Percentiles rank a stretch among this genome's conserved stretches.
Evolutionary conservation across 2,797 vertebrate species (phyloP).

Genomic region (Danionella dracula): DNA sequence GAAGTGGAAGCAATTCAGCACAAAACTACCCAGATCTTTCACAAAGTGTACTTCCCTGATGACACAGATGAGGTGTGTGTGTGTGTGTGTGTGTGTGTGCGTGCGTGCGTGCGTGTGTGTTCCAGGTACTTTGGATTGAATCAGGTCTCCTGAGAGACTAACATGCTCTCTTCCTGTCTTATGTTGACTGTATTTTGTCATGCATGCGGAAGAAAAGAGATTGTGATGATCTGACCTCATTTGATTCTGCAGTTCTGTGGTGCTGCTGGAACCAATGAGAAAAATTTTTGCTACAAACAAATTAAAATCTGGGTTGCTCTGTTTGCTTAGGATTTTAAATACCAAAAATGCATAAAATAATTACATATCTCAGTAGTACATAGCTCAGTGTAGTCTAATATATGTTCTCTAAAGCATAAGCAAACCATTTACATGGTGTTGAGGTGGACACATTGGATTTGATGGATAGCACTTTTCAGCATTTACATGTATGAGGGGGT

Average conservation of each 20-base stretch:
- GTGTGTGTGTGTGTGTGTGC: slow-evolving; percentile 56
- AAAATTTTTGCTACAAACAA: too few relatives aligned
- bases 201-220: neutral
- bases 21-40: slow-evolving; percentile 98
- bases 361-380: too few relatives aligned
- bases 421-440: too few relatives aligned
- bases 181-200: neutral
- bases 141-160: neutral
- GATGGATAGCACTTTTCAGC: too few relatives aligned
- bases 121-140: neutral
- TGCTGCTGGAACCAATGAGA: too few relatives aligned
- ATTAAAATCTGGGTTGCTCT: too few relatives aligned
- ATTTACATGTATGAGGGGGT: too few relatives aligned
- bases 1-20: slow-evolving; percentile 98
- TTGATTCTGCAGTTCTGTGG: neutral
- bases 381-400: too few relatives aligned
- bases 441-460: too few relatives aligned
- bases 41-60: slow-evolving; percentile 97
- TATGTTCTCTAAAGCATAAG: too few relatives aligned
- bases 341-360: too few relatives aligned
- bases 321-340: too few relatives aligned
- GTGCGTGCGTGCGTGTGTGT: slow-evolving; percentile 64
- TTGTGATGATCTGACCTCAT: slow-evolving; percentile 8
- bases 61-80: slow-evolving; percentile 87
- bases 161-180: neutral